Evolutionary conservation across 2,113 vertebrate species (phyloP).

Genomic region (Sinocyclocheilus anshuiensis): DNA sequence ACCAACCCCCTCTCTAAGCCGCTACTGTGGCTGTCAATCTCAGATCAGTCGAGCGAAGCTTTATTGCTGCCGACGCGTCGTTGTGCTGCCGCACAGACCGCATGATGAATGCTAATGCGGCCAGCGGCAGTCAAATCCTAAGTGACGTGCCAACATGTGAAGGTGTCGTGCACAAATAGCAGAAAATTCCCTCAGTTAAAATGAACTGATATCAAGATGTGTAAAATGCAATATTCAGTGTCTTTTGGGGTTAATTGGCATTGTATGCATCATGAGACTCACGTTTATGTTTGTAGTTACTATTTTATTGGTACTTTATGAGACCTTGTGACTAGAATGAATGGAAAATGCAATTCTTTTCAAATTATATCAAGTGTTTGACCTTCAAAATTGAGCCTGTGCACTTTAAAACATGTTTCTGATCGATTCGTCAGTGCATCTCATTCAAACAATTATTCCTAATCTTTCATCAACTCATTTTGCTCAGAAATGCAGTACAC

Average conservation of each 20-base stretch:
- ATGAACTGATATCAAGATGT: not conserved
- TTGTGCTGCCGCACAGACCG: not conserved
- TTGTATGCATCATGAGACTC: not conserved
- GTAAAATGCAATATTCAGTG: not conserved
- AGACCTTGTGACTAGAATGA: slow-evolving; percentile 10
- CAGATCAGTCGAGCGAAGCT: not conserved
- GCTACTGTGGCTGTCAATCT: slow-evolving; percentile 46
- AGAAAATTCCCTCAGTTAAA: not conserved
- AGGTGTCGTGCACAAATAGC: not conserved
- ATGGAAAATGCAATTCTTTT: not conserved
- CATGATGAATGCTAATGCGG: slow-evolving; percentile 30
- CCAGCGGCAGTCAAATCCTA: not conserved
- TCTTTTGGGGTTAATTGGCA: not conserved
- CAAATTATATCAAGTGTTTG: not conserved
- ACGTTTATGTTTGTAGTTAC: not conserved
- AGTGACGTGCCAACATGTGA: not conserved
- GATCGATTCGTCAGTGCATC: not conserved
- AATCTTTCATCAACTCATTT: not conserved
- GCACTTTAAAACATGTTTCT: not conserved
- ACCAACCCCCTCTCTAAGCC: slow-evolving; percentile 28
- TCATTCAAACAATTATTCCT: not conserved
- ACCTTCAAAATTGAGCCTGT: not conserved
- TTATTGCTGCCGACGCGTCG: slow-evolving; percentile 49
- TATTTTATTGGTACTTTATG: not conserved
- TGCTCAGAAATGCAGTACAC: not conserved